phyloP scores from a whole-genome alignment of 1,140 invertebrate species.

The Calliphora vicina region DNA sequence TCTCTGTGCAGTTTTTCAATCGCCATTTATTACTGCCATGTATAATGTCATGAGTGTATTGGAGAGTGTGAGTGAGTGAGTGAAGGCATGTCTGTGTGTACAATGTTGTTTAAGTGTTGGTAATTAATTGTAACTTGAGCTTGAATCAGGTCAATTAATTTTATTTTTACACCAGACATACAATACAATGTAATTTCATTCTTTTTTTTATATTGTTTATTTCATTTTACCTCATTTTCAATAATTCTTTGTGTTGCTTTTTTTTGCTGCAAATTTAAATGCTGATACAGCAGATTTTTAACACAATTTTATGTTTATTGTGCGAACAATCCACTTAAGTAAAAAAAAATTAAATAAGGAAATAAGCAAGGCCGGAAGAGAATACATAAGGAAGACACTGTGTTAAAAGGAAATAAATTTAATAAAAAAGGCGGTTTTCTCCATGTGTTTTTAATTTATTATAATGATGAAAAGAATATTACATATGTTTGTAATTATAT shows the following conservation, averaged over 20 bases:
- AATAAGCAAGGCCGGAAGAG: background rate
- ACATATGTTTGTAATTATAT: no score
- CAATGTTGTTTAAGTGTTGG: conserved; percentile 37
- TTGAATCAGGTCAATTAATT: conserved; percentile 61
- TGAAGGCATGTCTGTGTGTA: background rate
- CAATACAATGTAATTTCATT: conserved; percentile 4
- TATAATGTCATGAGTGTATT: background rate
- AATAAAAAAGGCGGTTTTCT: no score
- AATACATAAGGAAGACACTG: background rate
- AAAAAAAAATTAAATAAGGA: background rate
- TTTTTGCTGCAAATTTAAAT: background rate
- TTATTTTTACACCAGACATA: conserved; percentile 35
- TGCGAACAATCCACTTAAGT: background rate
- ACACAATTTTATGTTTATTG: background rate
- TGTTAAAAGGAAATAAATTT: no score
- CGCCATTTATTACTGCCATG: background rate
- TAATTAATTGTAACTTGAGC: conserved; percentile 61
- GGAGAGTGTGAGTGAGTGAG: no score
- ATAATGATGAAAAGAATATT: no score
- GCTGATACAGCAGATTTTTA: background rate
- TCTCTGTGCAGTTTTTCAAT: background rate
- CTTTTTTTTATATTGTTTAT: background rate
- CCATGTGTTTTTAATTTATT: no score
- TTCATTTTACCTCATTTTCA: background rate
- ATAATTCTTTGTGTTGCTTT: background rate